Conservation (phyloP, 1,140 invertebrate species). For the Ruditapes philippinarum region DNA sequence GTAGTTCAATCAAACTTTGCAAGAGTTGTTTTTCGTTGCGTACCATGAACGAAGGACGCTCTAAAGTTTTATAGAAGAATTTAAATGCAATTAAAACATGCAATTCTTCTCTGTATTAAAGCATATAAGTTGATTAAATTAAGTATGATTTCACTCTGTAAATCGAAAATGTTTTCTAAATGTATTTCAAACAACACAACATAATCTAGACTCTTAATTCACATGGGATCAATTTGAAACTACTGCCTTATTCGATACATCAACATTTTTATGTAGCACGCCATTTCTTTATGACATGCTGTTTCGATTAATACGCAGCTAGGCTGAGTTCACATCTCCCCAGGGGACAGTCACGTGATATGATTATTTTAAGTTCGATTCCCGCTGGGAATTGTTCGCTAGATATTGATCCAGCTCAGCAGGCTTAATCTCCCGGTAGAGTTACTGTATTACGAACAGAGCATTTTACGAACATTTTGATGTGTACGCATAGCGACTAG, state of each 20-base stretch:
- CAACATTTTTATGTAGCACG: conserved; percentile 46
- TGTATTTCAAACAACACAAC: background rate
- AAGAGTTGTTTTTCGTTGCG: no score
- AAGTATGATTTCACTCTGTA: no score
- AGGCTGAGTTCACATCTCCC: conserved; percentile 52
- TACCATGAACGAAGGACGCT: no score
- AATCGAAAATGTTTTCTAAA: background rate
- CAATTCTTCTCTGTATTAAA: no score
- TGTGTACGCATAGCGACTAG: conserved; percentile 43
- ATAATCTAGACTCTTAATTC: conserved; percentile 8
- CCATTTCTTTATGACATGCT: conserved; percentile 57
- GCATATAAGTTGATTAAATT: no score
- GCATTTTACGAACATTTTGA: conserved; percentile 56
- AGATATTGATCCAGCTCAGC: conserved; percentile 58
- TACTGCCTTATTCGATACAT: conserved; percentile 14
- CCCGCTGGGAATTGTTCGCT: conserved; percentile 66
- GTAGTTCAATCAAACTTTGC: no score
- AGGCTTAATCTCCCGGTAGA: conserved; percentile 46
- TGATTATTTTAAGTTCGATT: conserved; percentile 66
- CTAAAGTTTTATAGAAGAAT: no score
- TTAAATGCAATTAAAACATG: no score
- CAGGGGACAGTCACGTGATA: conserved; percentile 57
- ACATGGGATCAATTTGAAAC: conserved; percentile 38
- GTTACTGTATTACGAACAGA: conserved; percentile 45
- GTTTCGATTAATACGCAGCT: conserved; percentile 43